phyloP scores from a whole-genome alignment of 2,113 vertebrate species.

The Pardalotus punctatus region DNA sequence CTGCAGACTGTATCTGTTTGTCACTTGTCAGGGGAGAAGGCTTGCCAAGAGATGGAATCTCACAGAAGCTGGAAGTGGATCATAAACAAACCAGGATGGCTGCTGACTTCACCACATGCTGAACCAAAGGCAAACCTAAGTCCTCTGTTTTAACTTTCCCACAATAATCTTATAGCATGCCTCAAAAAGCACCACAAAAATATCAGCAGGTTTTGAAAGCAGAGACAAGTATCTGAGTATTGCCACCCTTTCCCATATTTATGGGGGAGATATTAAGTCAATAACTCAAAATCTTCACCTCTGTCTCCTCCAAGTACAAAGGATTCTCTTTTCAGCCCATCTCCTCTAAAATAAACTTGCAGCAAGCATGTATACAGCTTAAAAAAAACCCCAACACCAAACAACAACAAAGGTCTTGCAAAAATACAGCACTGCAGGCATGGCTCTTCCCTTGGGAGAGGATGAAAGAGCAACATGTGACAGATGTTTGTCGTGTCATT shows the following conservation, averaged over 20 bases:
- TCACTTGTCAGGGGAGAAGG: background rate
- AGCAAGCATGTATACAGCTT: background rate
- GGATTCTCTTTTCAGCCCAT: background rate
- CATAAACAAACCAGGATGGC: background rate
- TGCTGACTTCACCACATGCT: background rate
- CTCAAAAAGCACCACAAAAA: background rate
- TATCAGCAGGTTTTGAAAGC: background rate
- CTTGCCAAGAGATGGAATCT: background rate
- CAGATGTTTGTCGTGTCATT: conserved; percentile 47
- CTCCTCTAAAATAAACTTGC: background rate
- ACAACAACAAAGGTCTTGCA: background rate
- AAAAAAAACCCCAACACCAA: background rate
- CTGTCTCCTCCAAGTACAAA: background rate
- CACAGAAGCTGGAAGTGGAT: background rate
- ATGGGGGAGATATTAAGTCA: background rate
- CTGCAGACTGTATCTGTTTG: background rate
- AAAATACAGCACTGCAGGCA: conserved; percentile 8
- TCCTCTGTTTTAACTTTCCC: background rate
- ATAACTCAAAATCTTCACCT: background rate
- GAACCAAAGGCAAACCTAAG: background rate
- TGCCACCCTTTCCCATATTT: background rate
- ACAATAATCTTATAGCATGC: background rate
- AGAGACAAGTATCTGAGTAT: background rate
- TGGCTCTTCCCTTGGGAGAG: background rate
- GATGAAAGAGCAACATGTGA: conserved; percentile 52